Evolutionary conservation across 2,113 vertebrate species (phyloP).

Genomic region (Oostethus manadensis): DNA sequence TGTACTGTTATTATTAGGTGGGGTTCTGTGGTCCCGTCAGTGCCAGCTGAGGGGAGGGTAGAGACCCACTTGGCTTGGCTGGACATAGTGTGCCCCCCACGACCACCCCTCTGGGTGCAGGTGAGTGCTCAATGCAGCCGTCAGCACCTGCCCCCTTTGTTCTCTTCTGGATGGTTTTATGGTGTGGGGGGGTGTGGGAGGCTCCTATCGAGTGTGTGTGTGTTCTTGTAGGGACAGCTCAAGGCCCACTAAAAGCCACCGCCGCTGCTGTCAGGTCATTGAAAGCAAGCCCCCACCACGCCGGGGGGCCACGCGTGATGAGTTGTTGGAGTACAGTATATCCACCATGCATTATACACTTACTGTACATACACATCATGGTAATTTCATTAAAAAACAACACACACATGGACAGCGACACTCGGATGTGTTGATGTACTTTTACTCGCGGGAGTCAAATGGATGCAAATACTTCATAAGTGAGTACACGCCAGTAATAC

Average conservation of each 20-base stretch:
- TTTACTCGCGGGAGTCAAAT: too few species aligned
- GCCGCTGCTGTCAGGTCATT: constrained; percentile 62
- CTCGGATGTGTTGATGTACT: too few species aligned
- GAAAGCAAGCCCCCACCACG: constrained; percentile 51
- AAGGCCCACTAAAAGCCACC: constrained; percentile 62
- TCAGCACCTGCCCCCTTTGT: constrained; percentile 74
- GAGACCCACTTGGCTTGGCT: constrained; percentile 66
- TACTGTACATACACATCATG: too few species aligned
- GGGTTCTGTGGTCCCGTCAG: background rate
- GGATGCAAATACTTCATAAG: too few species aligned
- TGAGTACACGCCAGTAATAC: too few species aligned
- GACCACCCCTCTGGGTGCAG: constrained; percentile 68
- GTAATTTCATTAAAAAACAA: too few species aligned
- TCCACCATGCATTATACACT: too few species aligned
- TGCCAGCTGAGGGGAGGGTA: constrained; percentile 48
- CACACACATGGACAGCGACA: too few species aligned
- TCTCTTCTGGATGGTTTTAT: constrained; percentile 72
- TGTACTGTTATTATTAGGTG: too few species aligned
- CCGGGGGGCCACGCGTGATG: too few species aligned
- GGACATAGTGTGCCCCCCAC: constrained; percentile 50
- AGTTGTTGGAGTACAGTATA: too few species aligned
- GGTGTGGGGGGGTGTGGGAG: constrained; percentile 52
- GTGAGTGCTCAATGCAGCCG: constrained; percentile 71
- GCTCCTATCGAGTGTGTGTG: constrained; percentile 31
- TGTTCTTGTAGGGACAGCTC: constrained; percentile 69